Evolutionary conservation across 2,797 vertebrate genomes (phyloP), one percentile per base, ranked within the genome.

Genomic region (Coregonus ussuriensis): DNA sequence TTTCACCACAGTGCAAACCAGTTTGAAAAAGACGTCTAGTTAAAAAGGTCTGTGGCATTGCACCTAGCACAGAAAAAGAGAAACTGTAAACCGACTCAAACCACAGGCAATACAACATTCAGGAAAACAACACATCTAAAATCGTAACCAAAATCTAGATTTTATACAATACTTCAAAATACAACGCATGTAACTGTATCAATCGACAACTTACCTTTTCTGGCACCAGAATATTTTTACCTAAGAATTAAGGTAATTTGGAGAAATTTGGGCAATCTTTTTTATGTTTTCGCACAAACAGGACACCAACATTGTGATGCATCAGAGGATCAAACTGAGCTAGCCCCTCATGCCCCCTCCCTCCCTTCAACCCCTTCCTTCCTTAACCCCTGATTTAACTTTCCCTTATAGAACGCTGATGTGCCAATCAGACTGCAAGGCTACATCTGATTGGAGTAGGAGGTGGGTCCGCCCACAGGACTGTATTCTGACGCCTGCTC

Each of bases 371-470:
- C 6, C 52, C 52, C 73, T 62, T 72, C 13, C 71, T 81, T 83
- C 81, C 77, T 86, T 86, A 65, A 47, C 75, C 78, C 79, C 86
- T 82, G 76, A 76, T 76, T 87, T 81, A 85, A 78, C 80, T 88
- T 89, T 86, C 85, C 84, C 86, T 89, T 82, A 88, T 47, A 88
- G 86, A 87, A 86, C 76, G 77, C 83, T 88, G 71, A 41, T 78
- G 74, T 33, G 35, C 78, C 74, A 76, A 14, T 6, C 4, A 77
- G 80, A 84, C 81, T 78, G 74, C 77, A 75, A 16, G 59, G 69
- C 93, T 96, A 97, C 90, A 96, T 97, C 79, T 97, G 96, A 93
- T 97, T 96, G 88, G 94, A 82, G 77, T 97, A 98, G 76, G 96
- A 96, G 72, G 95, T 96, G 15, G 97, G 95, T 47, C 93, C 95